A percentile compares a stretch with the other conserved stretches of the same genome.
Evolutionary conservation across 2,888 invertebrate species (phyloP).

Genomic region (Sinotaia quadrata): DNA sequence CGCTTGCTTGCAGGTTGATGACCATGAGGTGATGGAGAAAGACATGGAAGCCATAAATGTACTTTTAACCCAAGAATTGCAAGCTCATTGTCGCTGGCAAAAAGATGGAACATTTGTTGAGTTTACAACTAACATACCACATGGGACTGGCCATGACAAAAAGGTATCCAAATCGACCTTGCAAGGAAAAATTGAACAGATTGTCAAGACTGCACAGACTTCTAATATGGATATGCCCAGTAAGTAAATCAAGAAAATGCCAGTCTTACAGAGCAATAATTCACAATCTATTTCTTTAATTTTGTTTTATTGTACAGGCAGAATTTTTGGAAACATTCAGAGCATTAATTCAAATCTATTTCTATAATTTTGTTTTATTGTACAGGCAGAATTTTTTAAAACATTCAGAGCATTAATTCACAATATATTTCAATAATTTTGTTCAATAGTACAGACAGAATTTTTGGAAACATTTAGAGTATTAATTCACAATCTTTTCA

Average conservation of each 20-base stretch:
- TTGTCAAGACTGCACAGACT: slow-evolving; percentile 1
- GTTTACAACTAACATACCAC: slow-evolving; percentile 13
- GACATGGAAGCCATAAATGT: slow-evolving; percentile 22
- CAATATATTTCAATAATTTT: no score
- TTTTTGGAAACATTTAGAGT: no score
- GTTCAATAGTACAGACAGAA: no score
- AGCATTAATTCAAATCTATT: no score
- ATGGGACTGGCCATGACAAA: not conserved
- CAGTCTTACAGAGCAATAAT: no score
- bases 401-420: no score
- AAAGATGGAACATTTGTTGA: slow-evolving; percentile 7
- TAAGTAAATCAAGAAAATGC: not conserved
- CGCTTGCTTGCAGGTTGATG: slow-evolving; percentile 16
- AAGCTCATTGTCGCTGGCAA: slow-evolving; percentile 9
- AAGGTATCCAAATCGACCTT: slow-evolving; percentile 1
- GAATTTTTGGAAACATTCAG: no score
- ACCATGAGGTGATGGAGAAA: slow-evolving; percentile 20
- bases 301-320: no score
- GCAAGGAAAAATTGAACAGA: slow-evolving; percentile 18
- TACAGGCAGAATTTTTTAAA: no score
- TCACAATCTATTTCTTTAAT: no score
- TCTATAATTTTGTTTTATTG: no score
- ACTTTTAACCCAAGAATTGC: slow-evolving; percentile 21
- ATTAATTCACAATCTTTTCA: no score
- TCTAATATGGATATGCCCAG: slow-evolving; percentile 23